Evolutionary conservation across 2,888 invertebrate genomes (phyloP).

Genomic region (Apoda limacodes): DNA sequence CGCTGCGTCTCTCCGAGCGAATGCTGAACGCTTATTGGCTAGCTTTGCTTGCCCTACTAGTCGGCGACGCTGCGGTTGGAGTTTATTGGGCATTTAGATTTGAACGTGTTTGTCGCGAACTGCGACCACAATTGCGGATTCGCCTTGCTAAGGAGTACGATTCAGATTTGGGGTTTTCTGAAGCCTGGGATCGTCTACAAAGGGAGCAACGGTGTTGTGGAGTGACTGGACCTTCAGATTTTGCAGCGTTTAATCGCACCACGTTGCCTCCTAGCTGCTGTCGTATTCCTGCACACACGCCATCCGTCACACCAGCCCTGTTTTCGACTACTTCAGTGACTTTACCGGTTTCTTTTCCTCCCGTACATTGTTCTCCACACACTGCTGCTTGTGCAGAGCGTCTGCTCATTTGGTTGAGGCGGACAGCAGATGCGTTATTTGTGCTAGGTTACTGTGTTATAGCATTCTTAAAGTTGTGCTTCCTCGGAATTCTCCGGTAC

Average conservation of each 20-base stretch:
- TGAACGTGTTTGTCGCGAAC: slow-evolving; percentile 79
- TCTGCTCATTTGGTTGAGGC: slow-evolving; percentile 79
- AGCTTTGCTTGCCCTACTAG: slow-evolving; percentile 79
- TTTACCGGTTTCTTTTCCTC: slow-evolving; percentile 43
- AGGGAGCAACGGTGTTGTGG: slow-evolving; percentile 84
- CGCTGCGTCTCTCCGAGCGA: slow-evolving; percentile 81
- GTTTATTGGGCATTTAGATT: slow-evolving; percentile 88
- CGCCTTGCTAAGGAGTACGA: slow-evolving; percentile 78
- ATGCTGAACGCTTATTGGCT: slow-evolving; percentile 89
- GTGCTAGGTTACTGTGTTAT: slow-evolving; percentile 89
- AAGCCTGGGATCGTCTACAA: slow-evolving; percentile 83
- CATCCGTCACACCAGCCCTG: slow-evolving; percentile 64
- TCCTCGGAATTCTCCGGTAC: slow-evolving; percentile 86
- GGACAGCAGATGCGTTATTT: slow-evolving; percentile 84
- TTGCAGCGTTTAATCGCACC: slow-evolving; percentile 53
- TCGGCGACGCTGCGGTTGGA: slow-evolving; percentile 87
- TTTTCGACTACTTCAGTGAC: slow-evolving; percentile 44
- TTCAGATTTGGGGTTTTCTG: slow-evolving; percentile 77
- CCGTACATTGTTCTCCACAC: slow-evolving; percentile 57
- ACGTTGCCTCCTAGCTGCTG: slow-evolving; percentile 57
- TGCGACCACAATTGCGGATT: slow-evolving; percentile 75
- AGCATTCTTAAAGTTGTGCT: slow-evolving; percentile 89
- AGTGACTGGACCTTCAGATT: slow-evolving; percentile 73
- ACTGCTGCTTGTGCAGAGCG: slow-evolving; percentile 79
- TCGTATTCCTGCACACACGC: slow-evolving; percentile 49